Base-by-base conservation (phyloP, 2,888 invertebrate species). In the Nebria salina region DNA sequence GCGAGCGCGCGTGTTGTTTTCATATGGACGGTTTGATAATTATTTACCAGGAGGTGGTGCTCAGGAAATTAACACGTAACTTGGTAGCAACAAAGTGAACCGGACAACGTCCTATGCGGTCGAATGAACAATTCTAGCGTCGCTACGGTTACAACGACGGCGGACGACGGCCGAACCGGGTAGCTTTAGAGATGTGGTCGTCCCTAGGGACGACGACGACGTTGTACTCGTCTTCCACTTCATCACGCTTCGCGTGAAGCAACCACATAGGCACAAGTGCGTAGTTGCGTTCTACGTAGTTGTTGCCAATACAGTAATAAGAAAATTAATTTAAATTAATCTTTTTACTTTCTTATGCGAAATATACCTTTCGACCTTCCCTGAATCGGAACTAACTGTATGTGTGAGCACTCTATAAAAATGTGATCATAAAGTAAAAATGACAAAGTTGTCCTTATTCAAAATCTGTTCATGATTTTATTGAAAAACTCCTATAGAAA, bases 31-130 rank as follows among this genome's bases (percentile, higher is more conserved):
- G 54, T 34, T 26, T 65, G 76, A 76, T 76, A 76, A 76, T 76
- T 76, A 76, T 76, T 76, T 76, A 76, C 65, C 66, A 76, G 76
- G 65, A 65, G 66, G 65, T 26, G 66, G 76, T 76, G 15, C 76
- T 76, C 66, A 76, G 76, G 65, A 76, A 76, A 76, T 76, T 65
- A 76, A 76, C 76, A 76, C 76, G 76, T 76, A 76, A 75, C 54
- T 75, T 75, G 65, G 65, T 65, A 65, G 65, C 15, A 64, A 76
- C 76, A 76, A 76, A 76, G 76, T 75, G 75, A 75, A 65, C 65
- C 41, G 76, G 65, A 76, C 76, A 76, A 74, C 42, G 26, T 70
- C 70, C 70, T 15, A 70, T 70, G 70, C 70, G 70, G 70, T 70
- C 70, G 70, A 70, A 70, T 70, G 70, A 70, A 70, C 70, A 70